phyloP scores from a whole-genome alignment of 2,113 vertebrate species.

The Halcyon malimbica region DNA sequence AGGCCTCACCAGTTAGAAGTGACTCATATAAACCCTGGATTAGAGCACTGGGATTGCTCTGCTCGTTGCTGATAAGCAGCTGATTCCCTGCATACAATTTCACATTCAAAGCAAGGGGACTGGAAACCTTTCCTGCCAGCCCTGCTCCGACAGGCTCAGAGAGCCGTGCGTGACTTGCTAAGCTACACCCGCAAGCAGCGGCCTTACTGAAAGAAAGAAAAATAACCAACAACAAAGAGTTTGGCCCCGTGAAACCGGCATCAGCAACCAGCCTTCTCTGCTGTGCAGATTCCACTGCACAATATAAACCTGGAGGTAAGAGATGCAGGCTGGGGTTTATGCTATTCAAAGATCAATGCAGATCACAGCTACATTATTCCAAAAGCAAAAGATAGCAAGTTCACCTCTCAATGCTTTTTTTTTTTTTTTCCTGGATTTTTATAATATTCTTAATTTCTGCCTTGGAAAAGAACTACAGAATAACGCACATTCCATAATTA shows the following conservation, averaged over 20 bases:
- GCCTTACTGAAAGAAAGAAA: not conserved
- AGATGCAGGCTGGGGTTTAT: not conserved
- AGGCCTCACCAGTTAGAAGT: conserved; percentile 51
- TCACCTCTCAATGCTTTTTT: not conserved
- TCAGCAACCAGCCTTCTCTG: not conserved
- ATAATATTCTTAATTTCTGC: not conserved
- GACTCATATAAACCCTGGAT: conserved; percentile 56
- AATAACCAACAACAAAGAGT: not conserved
- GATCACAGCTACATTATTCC: not conserved
- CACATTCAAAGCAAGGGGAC: conserved; percentile 53
- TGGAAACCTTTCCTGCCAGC: conserved; percentile 60
- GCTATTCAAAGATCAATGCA: not conserved
- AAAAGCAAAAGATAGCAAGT: not conserved
- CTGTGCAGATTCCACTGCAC: not conserved
- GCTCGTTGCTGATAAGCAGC: conserved; percentile 56
- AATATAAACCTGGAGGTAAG: not conserved
- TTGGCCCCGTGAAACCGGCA: not conserved
- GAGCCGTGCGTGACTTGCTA: not conserved
- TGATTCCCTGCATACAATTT: conserved; percentile 55
- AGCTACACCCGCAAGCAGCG: not conserved
- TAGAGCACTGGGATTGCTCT: conserved; percentile 51
- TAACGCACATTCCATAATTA: conserved; percentile 54
- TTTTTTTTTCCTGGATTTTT: not conserved
- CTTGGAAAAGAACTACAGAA: conserved; percentile 17
- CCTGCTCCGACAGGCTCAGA: not conserved